Base-by-base conservation (phyloP, 2,113 vertebrate species). In the Triplophysa dalaica region DNA sequence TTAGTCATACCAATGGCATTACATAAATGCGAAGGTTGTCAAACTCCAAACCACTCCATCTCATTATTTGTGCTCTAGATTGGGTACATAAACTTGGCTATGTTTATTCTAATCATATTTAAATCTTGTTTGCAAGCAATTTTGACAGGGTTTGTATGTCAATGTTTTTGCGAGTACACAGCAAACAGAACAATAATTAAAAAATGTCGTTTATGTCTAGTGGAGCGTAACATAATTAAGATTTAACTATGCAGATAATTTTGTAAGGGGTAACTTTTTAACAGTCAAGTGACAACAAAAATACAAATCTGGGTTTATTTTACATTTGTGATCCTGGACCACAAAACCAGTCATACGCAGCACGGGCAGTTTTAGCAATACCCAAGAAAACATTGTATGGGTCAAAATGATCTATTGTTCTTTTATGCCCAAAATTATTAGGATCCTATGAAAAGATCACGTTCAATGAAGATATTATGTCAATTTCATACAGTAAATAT, bases 1-100 rank as follows among this genome's bases (percentile, higher is more conserved):
- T 65, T 70, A 73, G 66, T 81, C 75, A 62, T 64, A 73, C 45
- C 64, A 69, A 75, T 67, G 68, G 54, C 62, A 62, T 74, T 70
- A 83, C 60, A 61, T 61, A 9, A n/a, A 56, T 69, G 33, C 13
- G 2, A 60, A 69, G 16, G 33, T 78, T 58, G 38, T 60, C 41
- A 33, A 70, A 70, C 69, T 21, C 17, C 11, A 54, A 60, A 33
- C 19, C 54, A 5, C 54, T 60, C 16, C 33, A 41, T 29, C 54
- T 22, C 70, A 73, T 56, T 73, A 41, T 73, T 58, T 73, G 52
- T 60, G 52, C 70, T 60, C 26, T 21, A 41, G 29, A 60, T 73
- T 60, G n/a, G 54, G 33, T 22, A 19, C 54, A 58, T 41, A 22
- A 21, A 60, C 29, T 38, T 58, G 8, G 8, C 11, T 21, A 16